Conservation (phyloP, 2,888 invertebrate genomes). For the Apodemia zela region DNA sequence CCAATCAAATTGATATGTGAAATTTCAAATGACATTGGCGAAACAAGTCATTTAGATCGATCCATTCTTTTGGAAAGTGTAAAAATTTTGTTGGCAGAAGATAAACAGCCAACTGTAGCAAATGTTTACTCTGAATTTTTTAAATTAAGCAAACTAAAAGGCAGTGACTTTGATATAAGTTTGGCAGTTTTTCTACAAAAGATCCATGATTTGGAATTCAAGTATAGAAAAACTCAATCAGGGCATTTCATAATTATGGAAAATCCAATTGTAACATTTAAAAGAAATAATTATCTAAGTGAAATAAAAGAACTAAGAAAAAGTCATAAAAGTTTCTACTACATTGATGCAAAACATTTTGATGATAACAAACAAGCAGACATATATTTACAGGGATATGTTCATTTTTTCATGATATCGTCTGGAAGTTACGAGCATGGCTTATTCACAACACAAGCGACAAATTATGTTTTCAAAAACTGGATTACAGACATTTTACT, state of each 20-base stretch:
- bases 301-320: constrained; percentile 41
- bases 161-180: constrained; percentile 20
- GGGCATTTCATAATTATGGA: constrained; percentile 42
- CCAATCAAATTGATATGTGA: constrained; percentile 23
- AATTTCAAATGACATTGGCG: constrained; percentile 18
- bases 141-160: constrained; percentile 21
- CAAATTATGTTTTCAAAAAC: constrained; percentile 41
- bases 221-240: constrained; percentile 34
- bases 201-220: constrained; percentile 39
- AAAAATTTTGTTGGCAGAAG: constrained; percentile 29
- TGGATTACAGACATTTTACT: constrained; percentile 50
- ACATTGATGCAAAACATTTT: constrained; percentile 45
- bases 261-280: constrained; percentile 47
- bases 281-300: constrained; percentile 44
- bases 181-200: constrained; percentile 22
- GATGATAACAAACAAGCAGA: constrained; percentile 31
- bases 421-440: constrained; percentile 38
- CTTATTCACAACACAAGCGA: constrained; percentile 40
- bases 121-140: constrained; percentile 29
- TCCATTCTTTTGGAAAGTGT: constrained; percentile 36
- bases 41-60: constrained; percentile 32
- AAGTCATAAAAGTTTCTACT: constrained; percentile 38
- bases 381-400: constrained; percentile 28
- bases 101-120: constrained; percentile 25
- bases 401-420: constrained; percentile 43